Evolutionary conservation across 2,888 invertebrate species (phyloP), one percentile per base, ranked within the genome.

Genomic region (Dicyrtoma fusca): DNA sequence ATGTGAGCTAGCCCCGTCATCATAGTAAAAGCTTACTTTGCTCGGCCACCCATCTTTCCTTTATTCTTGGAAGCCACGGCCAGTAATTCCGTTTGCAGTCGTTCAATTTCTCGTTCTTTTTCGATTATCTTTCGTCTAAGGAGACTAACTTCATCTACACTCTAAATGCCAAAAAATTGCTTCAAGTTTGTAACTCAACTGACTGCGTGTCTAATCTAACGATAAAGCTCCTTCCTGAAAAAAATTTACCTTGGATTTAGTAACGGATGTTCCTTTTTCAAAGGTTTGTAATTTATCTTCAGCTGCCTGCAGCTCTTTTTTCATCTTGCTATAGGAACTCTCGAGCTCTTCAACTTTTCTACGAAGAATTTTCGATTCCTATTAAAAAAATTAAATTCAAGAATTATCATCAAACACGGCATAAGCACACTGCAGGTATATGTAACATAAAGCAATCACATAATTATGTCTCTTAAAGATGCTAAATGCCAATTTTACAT

Each of bases 321-420:
- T 90, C 14, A 90, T 84, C 61, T 88, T 88, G 73, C 90, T 89
- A 82, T 90, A 91, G 82, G 94, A 92, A 77, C 88, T 88, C 84
- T 95, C 94, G 77, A 92, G 84, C 80, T 92, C 92, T 83, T 92
- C 92, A 72, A 93, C 89, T 85, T 94, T 95, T 77, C 91, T 88
- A 53, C 92, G 87, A 75, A 95, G 85, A 73, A 93, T 91, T 23
- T 90, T 88, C 71, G 93, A 89, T 86, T 96, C 95, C 87, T 91
- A 8, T 34, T 34, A 25, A n/a, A 0, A n/a, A 25, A n/a, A 25
- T 23, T 23, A 17, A 34, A 25, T 17, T 14, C 6, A 8, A 34
- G 34, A 34, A 34, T 34, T n/a, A n/a, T n/a, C n/a, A n/a, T n/a
- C n/a, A n/a, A n/a, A n/a, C n/a, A n/a, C n/a, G n/a, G n/a, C n/a